These are phyloP conservation scores for Sphaeramia orbicularis DNA, from an alignment of 2,797 vertebrate species.

Conservation along the genomic window DNA sequence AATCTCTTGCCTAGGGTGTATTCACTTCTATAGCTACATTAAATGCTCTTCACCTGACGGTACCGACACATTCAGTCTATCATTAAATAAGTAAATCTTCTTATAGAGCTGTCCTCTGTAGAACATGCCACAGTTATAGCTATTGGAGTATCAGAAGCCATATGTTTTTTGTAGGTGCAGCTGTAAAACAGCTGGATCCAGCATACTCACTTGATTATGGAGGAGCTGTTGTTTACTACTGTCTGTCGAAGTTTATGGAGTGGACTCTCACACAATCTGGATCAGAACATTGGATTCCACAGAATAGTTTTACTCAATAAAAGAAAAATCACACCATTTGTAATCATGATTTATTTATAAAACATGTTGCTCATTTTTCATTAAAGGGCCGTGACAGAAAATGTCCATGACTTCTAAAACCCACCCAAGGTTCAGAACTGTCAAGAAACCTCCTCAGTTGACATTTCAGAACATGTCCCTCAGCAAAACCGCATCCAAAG, in stretches of 20 bases:
- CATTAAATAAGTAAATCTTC: background rate
- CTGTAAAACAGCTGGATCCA: constrained; percentile 75
- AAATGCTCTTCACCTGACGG: constrained; percentile 5
- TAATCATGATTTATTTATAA: constrained; percentile 7
- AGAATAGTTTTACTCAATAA: background rate
- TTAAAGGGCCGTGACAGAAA: background rate
- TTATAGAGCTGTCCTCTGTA: constrained; percentile 10
- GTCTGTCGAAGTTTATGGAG: constrained; percentile 44
- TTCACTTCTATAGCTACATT: background rate
- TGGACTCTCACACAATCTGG: constrained; percentile 24
- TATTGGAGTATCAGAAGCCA: constrained; percentile 31
- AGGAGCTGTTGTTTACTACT: constrained; percentile 55
- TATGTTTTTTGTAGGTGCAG: constrained; percentile 51
- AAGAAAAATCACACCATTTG: no score
- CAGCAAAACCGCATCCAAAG: constrained; percentile 24
- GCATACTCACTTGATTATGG: constrained; percentile 58
- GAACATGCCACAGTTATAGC: constrained; percentile 15
- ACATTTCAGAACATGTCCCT: constrained; percentile 59
- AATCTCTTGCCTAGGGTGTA: background rate
- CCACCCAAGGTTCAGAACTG: constrained; percentile 8
- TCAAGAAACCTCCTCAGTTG: constrained; percentile 38
- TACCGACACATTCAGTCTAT: constrained; percentile 4
- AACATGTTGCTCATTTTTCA: background rate
- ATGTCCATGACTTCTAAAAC: constrained; percentile 5
- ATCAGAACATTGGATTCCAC: constrained; percentile 23